These are phyloP conservation scores for Halyomorpha halys DNA, from an alignment of 1,140 invertebrate genomes.

Conservation along the genomic window DNA sequence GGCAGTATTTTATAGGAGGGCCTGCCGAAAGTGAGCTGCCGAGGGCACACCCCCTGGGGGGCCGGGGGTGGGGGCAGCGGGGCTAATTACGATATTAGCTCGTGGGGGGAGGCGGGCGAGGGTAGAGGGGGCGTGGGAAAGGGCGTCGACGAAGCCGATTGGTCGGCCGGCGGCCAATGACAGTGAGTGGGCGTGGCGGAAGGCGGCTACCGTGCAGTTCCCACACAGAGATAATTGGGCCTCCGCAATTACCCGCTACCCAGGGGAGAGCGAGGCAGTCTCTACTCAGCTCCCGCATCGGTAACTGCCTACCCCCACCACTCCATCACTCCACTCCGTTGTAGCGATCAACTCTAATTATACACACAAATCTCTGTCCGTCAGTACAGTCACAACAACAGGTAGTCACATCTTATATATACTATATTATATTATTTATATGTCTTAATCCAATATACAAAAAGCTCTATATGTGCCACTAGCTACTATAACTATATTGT, in stretches of 20 bases:
- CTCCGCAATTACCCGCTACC: slow-evolving; percentile 24
- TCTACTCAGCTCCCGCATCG: slow-evolving; percentile 22
- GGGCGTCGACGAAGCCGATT: not conserved
- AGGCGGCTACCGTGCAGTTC: slow-evolving; percentile 28
- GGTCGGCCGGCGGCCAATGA: slow-evolving; percentile 5
- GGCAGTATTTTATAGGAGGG: too few relatives aligned
- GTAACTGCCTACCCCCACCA: slow-evolving; percentile 22
- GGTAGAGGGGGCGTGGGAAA: slow-evolving; percentile 23
- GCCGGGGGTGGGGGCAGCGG: not conserved
- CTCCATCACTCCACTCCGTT: slow-evolving; percentile 29
- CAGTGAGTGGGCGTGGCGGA: slow-evolving; percentile 20
- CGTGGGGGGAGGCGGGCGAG: not conserved
- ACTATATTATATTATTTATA: not conserved
- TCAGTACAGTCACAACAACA: not conserved
- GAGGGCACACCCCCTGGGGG: not conserved
- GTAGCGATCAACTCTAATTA: not conserved
- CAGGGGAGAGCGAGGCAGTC: slow-evolving; percentile 21
- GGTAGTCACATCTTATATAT: not conserved
- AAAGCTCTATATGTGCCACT: too few relatives aligned
- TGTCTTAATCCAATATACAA: too few relatives aligned
- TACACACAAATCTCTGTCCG: not conserved
- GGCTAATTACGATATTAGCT: slow-evolving; percentile 6
- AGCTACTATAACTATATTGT: too few relatives aligned
- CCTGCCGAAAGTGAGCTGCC: not conserved
- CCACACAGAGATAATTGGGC: slow-evolving; percentile 27